Base-by-base conservation (phyloP, 1,140 invertebrate genomes). In the Sogatella furcifera region DNA sequence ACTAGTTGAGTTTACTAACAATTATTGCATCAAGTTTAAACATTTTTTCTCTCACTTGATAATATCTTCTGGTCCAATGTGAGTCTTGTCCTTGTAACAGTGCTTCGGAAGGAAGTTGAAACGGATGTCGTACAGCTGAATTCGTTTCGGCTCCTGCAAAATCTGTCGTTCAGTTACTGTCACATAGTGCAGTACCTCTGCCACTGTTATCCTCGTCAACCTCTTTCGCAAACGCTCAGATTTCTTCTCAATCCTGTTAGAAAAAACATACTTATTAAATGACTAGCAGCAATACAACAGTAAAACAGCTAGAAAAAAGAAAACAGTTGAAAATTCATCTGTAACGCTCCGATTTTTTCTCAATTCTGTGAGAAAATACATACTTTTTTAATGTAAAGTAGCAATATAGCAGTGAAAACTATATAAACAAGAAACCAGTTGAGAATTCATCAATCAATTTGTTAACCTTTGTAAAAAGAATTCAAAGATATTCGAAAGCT, bases 151-250 rank as follows among this genome's bases (percentile, higher is more conserved):
- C 71, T 42, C 53, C 13, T 76, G 71, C 5, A 80, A 70, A 1
- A 80, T 73, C 28, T 91, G 69, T 66, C 78, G 74, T 57, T 83
- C 82, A 24, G 75, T 75, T 1, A 93, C 81, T 34, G 84, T 75
- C 10, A 93, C 80, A 64, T 82, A 81, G 69, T 90, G 82, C 46
- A 94, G 69, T 22, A 97, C 85, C 74, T 95, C 82, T 10, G 80
- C 72, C 2, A 97, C 70, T 0, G 82, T 81, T 1, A 95, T 89
- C 67, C 81, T 82, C 17, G 84, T 93, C 0, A 97, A 74, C 61
- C 81, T 81, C 28, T 83, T 74, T 61, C 81, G 77, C 8, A 94
- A 65, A 62, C 77, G 81, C 63, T 91, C 85, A 0, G 89, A 79
- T 68, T 80, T 75, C 46, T 80, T 79, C 28, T 79, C 74, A 13